These are phyloP conservation scores for Siniperca scherzeri DNA, from an alignment of 2,797 vertebrate species.

Conservation along the genomic window DNA sequence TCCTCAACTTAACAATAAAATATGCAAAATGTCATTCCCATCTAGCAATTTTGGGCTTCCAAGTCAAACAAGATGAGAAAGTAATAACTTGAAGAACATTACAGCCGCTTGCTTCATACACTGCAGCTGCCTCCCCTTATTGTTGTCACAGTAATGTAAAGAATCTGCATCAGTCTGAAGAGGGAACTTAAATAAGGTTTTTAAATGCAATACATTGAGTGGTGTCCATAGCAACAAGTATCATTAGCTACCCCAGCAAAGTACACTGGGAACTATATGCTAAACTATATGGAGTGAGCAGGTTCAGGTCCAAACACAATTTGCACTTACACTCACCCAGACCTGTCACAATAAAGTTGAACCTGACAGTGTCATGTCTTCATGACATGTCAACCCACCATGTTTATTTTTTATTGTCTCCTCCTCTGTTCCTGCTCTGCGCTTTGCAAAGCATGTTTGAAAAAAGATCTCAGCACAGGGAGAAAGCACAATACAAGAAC, in stretches of 20 bases:
- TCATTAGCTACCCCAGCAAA: constrained; percentile 10
- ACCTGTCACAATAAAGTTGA: background rate
- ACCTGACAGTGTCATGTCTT: constrained; percentile 1
- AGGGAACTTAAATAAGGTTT: constrained; percentile 36
- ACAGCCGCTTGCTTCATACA: background rate
- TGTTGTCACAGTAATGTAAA: constrained; percentile 21
- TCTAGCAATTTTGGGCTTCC: background rate
- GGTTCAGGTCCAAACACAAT: background rate
- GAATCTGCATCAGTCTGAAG: constrained; percentile 23
- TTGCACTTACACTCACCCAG: background rate
- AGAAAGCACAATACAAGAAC: constrained; percentile 7
- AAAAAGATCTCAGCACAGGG: constrained; percentile 12
- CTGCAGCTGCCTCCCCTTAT: background rate
- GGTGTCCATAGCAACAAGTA: constrained; percentile 61
- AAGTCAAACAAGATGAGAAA: constrained; percentile 9
- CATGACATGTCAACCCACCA: constrained; percentile 1
- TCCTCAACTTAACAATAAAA: background rate
- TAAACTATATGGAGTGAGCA: background rate
- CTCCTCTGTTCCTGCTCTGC: background rate
- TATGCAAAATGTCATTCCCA: background rate
- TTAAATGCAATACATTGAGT: constrained; percentile 14
- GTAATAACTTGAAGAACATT: background rate
- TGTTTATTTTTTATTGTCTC: constrained; percentile 14
- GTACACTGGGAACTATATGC: constrained; percentile 13
- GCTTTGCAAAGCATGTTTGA: constrained; percentile 28